Base-by-base conservation (phyloP, 2,797 vertebrate genomes). In the Cichlasoma orientale region DNA sequence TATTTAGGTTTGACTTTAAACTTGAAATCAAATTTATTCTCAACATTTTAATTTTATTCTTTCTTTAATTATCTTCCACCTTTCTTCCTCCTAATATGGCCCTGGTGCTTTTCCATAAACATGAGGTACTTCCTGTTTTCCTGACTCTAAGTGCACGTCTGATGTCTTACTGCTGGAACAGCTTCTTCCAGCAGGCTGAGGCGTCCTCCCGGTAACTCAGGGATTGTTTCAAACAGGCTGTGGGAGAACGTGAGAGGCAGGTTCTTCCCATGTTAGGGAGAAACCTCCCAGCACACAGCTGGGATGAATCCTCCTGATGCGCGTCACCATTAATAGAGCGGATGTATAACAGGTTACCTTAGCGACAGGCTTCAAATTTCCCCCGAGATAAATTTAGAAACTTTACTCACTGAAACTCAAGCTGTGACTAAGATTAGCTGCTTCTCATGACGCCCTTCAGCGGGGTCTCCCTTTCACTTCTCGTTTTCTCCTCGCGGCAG, bases 211-310 rank as follows among this genome's bases (percentile, higher is more conserved):
- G 27, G 4, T 27, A 27, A 27, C 4, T n/a, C n/a, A n/a, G n/a
- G n/a, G n/a, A n/a, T n/a, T n/a, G n/a, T 47, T 66, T 31, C 61
- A 70, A 41, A 9, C 3, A 68, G 47, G 58, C 29, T 13, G 0
- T 0, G 68, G 18, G 57, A 57, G 61, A 63, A 76, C 50, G 57
- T 38, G 27, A 27, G 27, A 27, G 29, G 23, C 55, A 54, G 47
- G 3, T 12, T 66, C 72, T 75, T 59, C 80, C 88, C 86, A 86
- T 90, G 86, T 90, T 83, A 86, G 87, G 86, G 61, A 79, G 25
- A 56, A 76, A 58, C 57, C 74, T 79, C 13, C 54, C 33, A 44
- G 50, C 11, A 72, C 69, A 78, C 79, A 16, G 55, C 57, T 61
- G 33, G 57, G 84, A 75, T n/a, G 38, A 38, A 27, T 80, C 74